Evolutionary conservation across 1,140 invertebrate species (phyloP), one percentile per base, ranked within the genome.

Genomic region (Orius insidiosus): DNA sequence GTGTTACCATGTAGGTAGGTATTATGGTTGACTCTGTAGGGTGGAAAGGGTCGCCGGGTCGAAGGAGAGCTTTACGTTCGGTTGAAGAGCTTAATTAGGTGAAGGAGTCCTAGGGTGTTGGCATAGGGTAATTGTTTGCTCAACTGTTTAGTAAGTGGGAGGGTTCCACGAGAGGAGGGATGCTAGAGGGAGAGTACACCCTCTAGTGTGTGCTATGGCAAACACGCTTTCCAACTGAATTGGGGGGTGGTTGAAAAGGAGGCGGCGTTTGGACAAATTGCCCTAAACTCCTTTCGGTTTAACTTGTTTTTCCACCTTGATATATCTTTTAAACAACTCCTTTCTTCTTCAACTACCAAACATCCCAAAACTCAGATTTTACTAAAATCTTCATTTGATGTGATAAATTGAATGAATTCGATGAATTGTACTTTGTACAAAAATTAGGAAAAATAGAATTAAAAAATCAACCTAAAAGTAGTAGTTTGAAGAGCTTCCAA

Each of bases 41-140:
- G 24, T 24, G 24, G 24, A 24, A 24, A 24, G 24, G 38, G 18
- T 18, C 38, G 3, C n/a, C 13, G 16, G 15, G 16, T 13, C 13
- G 10, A 18, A 18, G 16, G 38, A 40, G 35, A 36, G 35, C n/a
- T 11, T 11, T 15, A 40, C 38, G 13, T 40, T 13, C 13, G 13
- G 38, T 18, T 40, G 11, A 10, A 40, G 38, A 18, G 38, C 38
- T 40, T 40, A 40, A 40, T 40, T 40, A 40, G 38, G 38, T 40
- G 38, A 18, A 40, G 38, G 38, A 40, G 38, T 18, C 18, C 11
- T 11, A 40, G 38, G 38, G 38, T 40, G 38, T 40, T 40, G 18
- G 38, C 38, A 40, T 40, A 40, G 15, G 38, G 18, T 40, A 40
- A 40, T 40, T 40, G 38, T 40, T 40, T 40, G 38, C 38, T 40